Conservation (phyloP, 2,888 invertebrate species). For the Eustalomyia histrio region DNA sequence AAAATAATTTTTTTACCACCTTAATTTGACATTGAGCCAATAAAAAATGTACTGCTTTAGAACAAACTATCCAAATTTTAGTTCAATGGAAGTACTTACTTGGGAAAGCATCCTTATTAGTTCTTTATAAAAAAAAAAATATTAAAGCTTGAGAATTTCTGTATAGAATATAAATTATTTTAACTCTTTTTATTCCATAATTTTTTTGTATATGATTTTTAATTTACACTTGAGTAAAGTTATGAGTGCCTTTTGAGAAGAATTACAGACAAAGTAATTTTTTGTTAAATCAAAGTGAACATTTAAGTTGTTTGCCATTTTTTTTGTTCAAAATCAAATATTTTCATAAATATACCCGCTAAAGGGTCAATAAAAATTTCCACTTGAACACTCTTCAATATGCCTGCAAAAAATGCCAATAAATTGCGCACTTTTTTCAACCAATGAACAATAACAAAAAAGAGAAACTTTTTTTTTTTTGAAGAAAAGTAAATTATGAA, state of each 20-base stretch:
- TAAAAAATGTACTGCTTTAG: no score
- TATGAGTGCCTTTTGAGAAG: not conserved
- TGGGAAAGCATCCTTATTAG: no score
- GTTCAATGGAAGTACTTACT: no score
- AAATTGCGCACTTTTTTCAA: conserved; percentile 44
- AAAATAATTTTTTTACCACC: no score
- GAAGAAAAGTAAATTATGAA: conserved; percentile 7
- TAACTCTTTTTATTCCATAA: no score
- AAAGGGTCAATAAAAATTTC: conserved; percentile 62
- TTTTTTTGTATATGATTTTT: not conserved
- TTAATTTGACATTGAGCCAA: no score
- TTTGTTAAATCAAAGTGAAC: conserved; percentile 49
- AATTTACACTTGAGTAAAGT: not conserved
- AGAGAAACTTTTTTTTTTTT: conserved; percentile 14
- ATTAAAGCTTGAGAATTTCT: no score
- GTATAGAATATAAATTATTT: no score
- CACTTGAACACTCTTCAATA: conserved; percentile 61
- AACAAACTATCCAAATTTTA: no score
- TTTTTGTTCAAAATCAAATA: conserved; percentile 57
- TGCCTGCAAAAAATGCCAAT: conserved; percentile 1
- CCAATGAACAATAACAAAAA: conserved; percentile 29
- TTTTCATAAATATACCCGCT: conserved; percentile 58
- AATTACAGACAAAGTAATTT: conserved; percentile 35
- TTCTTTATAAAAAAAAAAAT: no score
- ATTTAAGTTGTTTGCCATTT: conserved; percentile 61